Evolutionary conservation across 2,113 vertebrate genomes (phyloP), one percentile per base, ranked within the genome.

Genomic region (Coptodon bakossiorum): DNA sequence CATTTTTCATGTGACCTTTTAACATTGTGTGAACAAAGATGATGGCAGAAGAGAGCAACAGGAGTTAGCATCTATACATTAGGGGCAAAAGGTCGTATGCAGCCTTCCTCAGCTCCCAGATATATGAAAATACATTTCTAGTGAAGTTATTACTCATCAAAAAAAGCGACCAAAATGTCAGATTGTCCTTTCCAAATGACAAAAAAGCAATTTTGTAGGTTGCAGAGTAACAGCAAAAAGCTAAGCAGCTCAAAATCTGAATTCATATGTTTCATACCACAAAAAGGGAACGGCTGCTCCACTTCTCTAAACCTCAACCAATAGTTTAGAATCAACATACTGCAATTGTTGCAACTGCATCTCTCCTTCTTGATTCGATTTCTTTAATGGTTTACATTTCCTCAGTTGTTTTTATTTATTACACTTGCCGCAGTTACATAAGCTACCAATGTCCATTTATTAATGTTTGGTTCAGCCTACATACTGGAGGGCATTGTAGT

Each of bases 1-100:
- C 93, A 96, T 96, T 95, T 96, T 96, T 96, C 91, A 96, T 95
- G 91, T 95, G 96, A 96, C 95, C 95, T 96, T 96, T 96, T 89
- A 92, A 93, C 94, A 94, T 90, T 91, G 91, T 92, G 89, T 91
- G 91, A 93, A 91, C 92, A 95, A 88, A 90, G 91, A 95, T 93
- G 91, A 94, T 87, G 86, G 89, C 88, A 76, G 81, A 91, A 90
- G 90, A 92, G 88, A 91, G 87, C 80, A 92, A 94, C 87, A 88
- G 82, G 82, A 84, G 50, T 82, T 45, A 89, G 82, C 80, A 56
- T 90, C 90, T 90, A 88, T 84, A 90, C 88, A 90, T 87, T 66
- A 83, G 27, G 45, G 82, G 81, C 36, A 29, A 81, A 81, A 83
- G 52, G 56, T 92, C 56, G 19, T 85, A 53, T 76, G 36, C 48